A percentile compares a stretch with the other conserved stretches of the same genome.
phyloP scores from a whole-genome alignment of 2,113 vertebrate species.

The Strix uralensis region DNA sequence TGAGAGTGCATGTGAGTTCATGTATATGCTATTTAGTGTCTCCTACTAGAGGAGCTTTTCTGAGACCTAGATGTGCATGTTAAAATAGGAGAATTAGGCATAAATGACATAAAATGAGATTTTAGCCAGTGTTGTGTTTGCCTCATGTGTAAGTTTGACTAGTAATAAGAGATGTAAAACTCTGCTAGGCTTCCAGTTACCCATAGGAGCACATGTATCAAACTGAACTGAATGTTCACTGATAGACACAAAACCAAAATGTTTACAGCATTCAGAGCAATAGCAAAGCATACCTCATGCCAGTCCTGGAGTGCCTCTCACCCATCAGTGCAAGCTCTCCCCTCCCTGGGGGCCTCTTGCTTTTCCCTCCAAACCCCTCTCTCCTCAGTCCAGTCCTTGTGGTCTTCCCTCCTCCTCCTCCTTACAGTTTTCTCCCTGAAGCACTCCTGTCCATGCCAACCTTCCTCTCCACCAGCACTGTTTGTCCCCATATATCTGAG shows the following conservation, averaged over 20 bases:
- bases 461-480: not conserved
- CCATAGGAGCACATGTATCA: constrained; percentile 40
- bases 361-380: not conserved
- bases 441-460: not conserved
- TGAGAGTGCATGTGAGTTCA: not conserved
- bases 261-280: constrained; percentile 81
- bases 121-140: constrained; percentile 42
- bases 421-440: not conserved
- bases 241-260: constrained; percentile 66
- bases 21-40: not conserved
- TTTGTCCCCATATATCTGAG: not conserved
- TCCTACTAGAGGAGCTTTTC: constrained; percentile 21
- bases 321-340: not conserved
- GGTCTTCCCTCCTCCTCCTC: not conserved
- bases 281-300: constrained; percentile 76
- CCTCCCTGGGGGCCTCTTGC: not conserved
- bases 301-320: constrained; percentile 27
- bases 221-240: constrained; percentile 51
- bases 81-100: constrained; percentile 47
- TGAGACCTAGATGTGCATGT: constrained; percentile 55
- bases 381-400: not conserved
- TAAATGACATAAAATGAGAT: constrained; percentile 30
- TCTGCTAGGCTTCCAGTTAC: constrained; percentile 39
- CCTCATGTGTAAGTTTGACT: not conserved
- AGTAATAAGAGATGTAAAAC: constrained; percentile 3